These are phyloP conservation scores for Lasioglossum leucozonium DNA, from an alignment of 2,888 invertebrate genomes.

Conservation along the genomic window DNA sequence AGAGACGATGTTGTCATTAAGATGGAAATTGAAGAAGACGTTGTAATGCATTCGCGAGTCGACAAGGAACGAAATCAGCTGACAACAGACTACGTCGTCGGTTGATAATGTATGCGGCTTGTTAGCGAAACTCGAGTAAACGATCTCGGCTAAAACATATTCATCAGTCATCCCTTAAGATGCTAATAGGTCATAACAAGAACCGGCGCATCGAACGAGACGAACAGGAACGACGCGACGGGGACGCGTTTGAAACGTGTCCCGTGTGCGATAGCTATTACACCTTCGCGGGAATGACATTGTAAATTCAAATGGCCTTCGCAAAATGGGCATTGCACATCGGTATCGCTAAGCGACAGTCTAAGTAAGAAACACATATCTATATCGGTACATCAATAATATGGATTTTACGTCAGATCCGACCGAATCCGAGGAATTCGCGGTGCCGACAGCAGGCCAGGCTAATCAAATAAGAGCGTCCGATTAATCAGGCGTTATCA, in stretches of 20 bases:
- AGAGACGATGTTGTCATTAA: not conserved
- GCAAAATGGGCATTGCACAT: not conserved
- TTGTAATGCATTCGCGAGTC: constrained; percentile 7
- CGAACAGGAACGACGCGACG: not conserved
- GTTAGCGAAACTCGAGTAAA: constrained; percentile 15
- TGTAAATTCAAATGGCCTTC: not conserved
- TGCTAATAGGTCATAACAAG: not conserved
- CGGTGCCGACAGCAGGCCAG: not conserved
- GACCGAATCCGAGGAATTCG: not conserved
- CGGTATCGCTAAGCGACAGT: not conserved
- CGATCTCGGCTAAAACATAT: constrained; percentile 11
- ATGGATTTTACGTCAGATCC: not conserved
- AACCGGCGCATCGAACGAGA: not conserved
- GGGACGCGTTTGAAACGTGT: not conserved
- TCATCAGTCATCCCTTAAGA: constrained; percentile 17
- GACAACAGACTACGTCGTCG: constrained; percentile 1
- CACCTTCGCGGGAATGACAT: not conserved
- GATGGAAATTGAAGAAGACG: constrained; percentile 16
- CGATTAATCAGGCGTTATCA: constrained; percentile 26
- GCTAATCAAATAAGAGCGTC: constrained; percentile 18
- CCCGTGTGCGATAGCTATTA: not conserved
- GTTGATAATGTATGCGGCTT: constrained; percentile 13
- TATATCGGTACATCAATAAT: not conserved
- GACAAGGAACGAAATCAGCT: constrained; percentile 8
- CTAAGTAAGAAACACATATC: not conserved